Evolutionary conservation across 2,888 invertebrate species (phyloP).

Genomic region (Petrolisthes manimaculis): DNA sequence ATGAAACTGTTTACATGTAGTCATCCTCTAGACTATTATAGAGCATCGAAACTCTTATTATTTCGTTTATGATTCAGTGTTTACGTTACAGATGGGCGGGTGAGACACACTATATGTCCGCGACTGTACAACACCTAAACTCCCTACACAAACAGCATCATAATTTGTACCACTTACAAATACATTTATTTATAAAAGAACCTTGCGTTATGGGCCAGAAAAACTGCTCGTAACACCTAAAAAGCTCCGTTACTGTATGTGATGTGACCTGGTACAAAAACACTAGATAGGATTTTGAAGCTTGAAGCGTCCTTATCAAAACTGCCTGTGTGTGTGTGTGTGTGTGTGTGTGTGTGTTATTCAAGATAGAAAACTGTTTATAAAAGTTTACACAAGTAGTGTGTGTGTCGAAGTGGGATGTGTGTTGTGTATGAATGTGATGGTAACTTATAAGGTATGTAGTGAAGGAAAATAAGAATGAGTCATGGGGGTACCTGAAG

Average conservation of each 20-base stretch:
- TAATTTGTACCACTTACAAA: constrained; percentile 57
- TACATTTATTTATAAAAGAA: constrained; percentile 41
- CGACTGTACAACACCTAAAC: constrained; percentile 35
- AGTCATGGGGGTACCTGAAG: too few relatives aligned
- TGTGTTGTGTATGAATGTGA: not conserved
- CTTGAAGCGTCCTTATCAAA: constrained; percentile 23
- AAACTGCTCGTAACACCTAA: not conserved
- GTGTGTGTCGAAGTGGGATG: not conserved
- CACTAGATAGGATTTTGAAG: constrained; percentile 14
- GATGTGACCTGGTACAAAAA: not conserved
- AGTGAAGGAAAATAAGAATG: too few relatives aligned
- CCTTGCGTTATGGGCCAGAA: not conserved
- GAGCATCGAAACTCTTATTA: too few relatives aligned
- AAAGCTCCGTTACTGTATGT: not conserved
- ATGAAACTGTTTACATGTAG: too few relatives aligned
- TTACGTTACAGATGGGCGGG: too few relatives aligned
- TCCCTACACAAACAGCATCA: constrained; percentile 41
- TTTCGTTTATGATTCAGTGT: too few relatives aligned
- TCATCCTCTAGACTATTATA: too few relatives aligned
- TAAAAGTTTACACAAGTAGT: constrained; percentile 20
- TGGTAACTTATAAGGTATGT: not conserved
- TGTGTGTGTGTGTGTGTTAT: constrained; percentile 28
- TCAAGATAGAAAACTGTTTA: not conserved
- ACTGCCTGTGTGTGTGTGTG: constrained; percentile 21
- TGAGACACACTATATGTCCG: too few relatives aligned